Percentiles rank a stretch among this genome's conserved stretches.
Evolutionary conservation across 2,113 vertebrate species (phyloP).

Genomic region (Pachyramphus minor): DNA sequence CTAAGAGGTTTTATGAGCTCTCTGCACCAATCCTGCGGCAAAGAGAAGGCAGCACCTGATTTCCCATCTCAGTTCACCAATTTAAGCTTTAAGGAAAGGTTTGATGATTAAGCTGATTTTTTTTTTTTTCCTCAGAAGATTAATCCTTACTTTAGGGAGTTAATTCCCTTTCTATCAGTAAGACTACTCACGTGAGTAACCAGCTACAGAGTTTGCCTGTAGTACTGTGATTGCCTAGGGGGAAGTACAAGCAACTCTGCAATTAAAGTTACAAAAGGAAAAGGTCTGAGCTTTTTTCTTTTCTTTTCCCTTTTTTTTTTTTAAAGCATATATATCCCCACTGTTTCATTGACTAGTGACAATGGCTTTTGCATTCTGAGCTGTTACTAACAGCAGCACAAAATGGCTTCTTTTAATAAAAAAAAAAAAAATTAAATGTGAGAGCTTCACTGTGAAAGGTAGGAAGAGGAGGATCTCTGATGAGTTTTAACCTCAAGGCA

Average conservation of each 20-base stretch:
- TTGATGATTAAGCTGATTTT: conserved; percentile 53
- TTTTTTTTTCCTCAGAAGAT: conserved; percentile 23
- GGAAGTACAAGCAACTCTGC: conserved; percentile 36
- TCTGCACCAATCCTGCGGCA: background rate
- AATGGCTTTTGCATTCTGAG: background rate
- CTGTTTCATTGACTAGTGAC: background rate
- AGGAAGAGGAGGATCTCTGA: background rate
- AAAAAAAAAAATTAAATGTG: background rate
- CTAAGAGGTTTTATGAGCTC: background rate
- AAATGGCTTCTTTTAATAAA: background rate
- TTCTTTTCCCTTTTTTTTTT: background rate
- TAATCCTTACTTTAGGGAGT: conserved; percentile 42
- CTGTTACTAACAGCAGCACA: background rate
- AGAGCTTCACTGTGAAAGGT: background rate
- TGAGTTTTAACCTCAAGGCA: background rate
- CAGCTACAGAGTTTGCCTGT: conserved; percentile 19
- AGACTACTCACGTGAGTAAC: conserved; percentile 45
- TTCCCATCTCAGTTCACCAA: background rate
- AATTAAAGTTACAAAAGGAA: conserved; percentile 50
- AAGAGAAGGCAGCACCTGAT: conserved; percentile 1
- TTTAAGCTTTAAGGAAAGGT: conserved; percentile 9
- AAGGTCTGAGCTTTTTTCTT: conserved; percentile 15
- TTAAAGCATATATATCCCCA: background rate
- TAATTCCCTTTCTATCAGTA: conserved; percentile 30
- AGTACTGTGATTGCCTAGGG: conserved; percentile 40